Evolutionary conservation across 2,797 vertebrate species (phyloP).

Genomic region (Rhinella marina): DNA sequence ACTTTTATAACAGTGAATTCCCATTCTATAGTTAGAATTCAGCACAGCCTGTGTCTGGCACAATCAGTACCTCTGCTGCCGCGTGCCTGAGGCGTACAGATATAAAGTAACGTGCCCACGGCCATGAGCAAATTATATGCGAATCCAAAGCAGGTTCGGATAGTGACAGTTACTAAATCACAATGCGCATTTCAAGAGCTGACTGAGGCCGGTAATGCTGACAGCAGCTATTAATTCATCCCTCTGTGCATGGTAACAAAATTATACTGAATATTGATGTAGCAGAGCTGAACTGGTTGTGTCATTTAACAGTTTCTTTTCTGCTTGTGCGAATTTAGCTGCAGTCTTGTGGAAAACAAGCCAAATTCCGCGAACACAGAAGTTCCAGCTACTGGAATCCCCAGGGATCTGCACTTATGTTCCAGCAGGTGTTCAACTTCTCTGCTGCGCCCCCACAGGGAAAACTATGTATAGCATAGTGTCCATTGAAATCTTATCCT

Average conservation of each 20-base stretch:
- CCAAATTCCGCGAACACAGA: too few relatives aligned
- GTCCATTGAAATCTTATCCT: too few relatives aligned
- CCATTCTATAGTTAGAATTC: conserved; percentile 38
- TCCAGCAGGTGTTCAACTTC: too few relatives aligned
- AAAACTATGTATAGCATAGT: too few relatives aligned
- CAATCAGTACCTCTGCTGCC: neutral
- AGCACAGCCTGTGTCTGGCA: conserved; percentile 9
- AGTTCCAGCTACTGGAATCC: too few relatives aligned
- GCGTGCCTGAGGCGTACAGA: conserved; percentile 19
- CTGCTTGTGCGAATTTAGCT: neutral
- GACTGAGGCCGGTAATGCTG: conserved; percentile 7
- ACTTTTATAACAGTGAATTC: neutral
- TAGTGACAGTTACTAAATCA: conserved; percentile 23
- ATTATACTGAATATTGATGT: neutral
- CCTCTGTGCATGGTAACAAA: neutral
- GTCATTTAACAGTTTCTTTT: neutral
- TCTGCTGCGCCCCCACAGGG: too few relatives aligned
- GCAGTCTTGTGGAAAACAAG: neutral
- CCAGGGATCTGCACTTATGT: too few relatives aligned
- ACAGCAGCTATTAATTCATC: neutral
- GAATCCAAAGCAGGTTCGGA: neutral
- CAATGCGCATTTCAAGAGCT: neutral
- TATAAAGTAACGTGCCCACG: conserved; percentile 21
- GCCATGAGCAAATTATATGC: conserved; percentile 2
- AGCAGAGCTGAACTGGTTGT: neutral